Evolutionary conservation across 1,140 invertebrate genomes (phyloP).

Genomic region (Telenomus remus): DNA sequence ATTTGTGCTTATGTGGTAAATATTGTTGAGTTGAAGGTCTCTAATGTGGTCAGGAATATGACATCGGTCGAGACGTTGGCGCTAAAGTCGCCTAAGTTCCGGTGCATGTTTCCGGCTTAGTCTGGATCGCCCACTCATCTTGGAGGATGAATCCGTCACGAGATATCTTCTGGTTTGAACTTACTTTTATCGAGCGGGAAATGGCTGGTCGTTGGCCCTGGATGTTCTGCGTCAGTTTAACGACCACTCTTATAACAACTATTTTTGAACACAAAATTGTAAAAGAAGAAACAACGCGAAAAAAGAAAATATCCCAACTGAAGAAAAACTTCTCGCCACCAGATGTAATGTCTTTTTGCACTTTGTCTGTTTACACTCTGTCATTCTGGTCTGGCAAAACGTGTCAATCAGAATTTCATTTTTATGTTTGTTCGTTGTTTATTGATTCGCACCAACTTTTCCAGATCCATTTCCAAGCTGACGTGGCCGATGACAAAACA

Average conservation of each 20-base stretch:
- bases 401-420: too few species aligned
- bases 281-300: conserved; percentile 18
- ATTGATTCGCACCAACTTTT: too few species aligned
- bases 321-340: too few species aligned
- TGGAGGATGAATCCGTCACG: conserved; percentile 54
- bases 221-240: conserved; percentile 46
- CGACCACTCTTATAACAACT: conserved; percentile 50
- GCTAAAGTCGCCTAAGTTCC: conserved; percentile 42
- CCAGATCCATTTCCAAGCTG: too few species aligned
- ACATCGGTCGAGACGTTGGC: conserved; percentile 27
- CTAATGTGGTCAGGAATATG: too few species aligned
- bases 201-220: conserved; percentile 54
- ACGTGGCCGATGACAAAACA: too few species aligned
- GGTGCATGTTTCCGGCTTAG: conserved; percentile 42
- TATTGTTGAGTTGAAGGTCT: conserved; percentile 27
- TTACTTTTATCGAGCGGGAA: conserved; percentile 50
- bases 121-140: conserved; percentile 48
- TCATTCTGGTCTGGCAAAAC: too few species aligned
- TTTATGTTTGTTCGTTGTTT: too few species aligned
- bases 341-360: too few species aligned
- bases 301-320: too few species aligned
- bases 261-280: conserved; percentile 49
- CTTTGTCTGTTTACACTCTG: too few species aligned
- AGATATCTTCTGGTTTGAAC: conserved; percentile 44
- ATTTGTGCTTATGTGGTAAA: too few species aligned